Percentiles rank a stretch among this genome's conserved stretches.
Conservation (phyloP, 2,888 invertebrate species). For the Epistrophe eligans region DNA sequence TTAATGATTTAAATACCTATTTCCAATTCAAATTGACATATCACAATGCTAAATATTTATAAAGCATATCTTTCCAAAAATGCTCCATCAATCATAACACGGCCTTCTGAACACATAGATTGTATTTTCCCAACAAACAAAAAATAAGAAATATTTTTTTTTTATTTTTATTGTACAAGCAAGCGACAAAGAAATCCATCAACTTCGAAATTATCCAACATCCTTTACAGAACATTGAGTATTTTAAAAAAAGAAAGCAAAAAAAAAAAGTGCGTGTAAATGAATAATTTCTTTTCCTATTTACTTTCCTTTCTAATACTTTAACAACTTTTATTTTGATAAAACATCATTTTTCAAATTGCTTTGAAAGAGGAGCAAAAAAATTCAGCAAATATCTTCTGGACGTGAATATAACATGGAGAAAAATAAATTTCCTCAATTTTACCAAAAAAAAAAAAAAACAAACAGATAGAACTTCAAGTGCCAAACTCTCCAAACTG, state of each 20-base stretch:
- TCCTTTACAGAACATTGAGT: constrained; percentile 45
- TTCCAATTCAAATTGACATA: constrained; percentile 2
- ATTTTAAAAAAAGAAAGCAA: constrained; percentile 17
- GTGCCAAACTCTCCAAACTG: constrained; percentile 58
- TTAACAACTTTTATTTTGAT: constrained; percentile 17
- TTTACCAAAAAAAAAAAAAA: constrained; percentile 20
- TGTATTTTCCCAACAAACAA: neutral
- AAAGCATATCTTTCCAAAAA: neutral
- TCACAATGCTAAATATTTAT: neutral
- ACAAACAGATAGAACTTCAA: constrained; percentile 61
- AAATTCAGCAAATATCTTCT: neutral
- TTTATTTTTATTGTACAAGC: neutral
- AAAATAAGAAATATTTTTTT: neutral
- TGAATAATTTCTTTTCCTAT: constrained; percentile 45
- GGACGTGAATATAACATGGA: neutral
- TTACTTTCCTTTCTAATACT: constrained; percentile 38
- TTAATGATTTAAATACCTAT: neutral
- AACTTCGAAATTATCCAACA: constrained; percentile 50
- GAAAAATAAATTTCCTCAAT: constrained; percentile 34
- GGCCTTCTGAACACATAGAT: constrained; percentile 20
- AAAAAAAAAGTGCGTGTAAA: constrained; percentile 54
- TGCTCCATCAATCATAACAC: constrained; percentile 9
- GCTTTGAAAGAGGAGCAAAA: constrained; percentile 7
- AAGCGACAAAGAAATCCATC: constrained; percentile 27
- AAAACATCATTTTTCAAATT: constrained; percentile 41